Percentiles rank a stretch among this genome's conserved stretches.
Conservation (phyloP, 2,113 vertebrate genomes). For the Siphamia tubifer region DNA sequence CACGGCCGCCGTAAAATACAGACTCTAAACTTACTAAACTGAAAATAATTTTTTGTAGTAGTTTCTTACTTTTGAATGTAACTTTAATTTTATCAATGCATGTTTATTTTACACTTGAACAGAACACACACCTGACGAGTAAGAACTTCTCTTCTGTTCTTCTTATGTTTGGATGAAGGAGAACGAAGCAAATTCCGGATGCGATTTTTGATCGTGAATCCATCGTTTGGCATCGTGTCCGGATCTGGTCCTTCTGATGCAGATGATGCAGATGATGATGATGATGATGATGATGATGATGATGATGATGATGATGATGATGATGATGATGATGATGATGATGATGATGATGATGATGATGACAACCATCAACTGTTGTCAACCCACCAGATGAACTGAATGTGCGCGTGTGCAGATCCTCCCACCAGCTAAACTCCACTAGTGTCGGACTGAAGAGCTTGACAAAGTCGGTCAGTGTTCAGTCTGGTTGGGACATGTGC, state of each 20-base stretch:
- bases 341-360: too few species aligned
- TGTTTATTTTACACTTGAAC: too few species aligned
- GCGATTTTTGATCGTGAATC: slow-evolving; percentile 65
- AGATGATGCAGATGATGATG: too few species aligned
- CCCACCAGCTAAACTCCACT: background rate
- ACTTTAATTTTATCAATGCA: too few species aligned
- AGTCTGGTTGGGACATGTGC: slow-evolving; percentile 35
- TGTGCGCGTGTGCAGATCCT: background rate
- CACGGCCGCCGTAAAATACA: too few species aligned
- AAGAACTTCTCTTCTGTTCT: slow-evolving; percentile 41
- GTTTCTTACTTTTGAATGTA: too few species aligned
- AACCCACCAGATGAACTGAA: background rate
- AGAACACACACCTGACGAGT: slow-evolving; percentile 49
- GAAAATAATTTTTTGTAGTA: too few species aligned
- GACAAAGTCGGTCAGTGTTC: background rate
- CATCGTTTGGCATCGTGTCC: slow-evolving; percentile 58
- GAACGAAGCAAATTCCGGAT: slow-evolving; percentile 73
- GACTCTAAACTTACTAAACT: too few species aligned
- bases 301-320: too few species aligned
- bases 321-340: too few species aligned
- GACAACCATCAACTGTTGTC: background rate
- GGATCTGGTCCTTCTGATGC: background rate
- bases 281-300: too few species aligned
- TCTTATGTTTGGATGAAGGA: slow-evolving; percentile 55
- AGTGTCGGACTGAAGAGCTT: background rate